These are phyloP conservation scores for Eulemur rubriventer DNA, from an alignment of 2,797 vertebrate genomes.

Conservation along the genomic window DNA sequence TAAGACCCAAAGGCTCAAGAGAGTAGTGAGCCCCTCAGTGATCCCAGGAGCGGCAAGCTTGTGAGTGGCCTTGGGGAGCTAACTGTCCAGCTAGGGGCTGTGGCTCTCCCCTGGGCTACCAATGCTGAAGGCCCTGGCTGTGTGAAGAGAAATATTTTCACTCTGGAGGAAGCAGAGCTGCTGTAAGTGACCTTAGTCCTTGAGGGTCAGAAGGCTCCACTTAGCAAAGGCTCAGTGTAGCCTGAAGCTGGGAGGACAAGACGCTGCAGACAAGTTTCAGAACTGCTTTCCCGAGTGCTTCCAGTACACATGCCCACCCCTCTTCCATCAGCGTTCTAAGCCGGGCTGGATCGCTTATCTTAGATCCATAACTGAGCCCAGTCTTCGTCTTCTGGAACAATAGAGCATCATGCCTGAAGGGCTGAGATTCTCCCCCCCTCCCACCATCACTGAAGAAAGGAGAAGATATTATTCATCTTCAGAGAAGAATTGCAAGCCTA, in stretches of 20 bases:
- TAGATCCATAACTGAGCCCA: neutral
- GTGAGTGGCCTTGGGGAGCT: neutral
- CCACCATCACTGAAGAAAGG: neutral
- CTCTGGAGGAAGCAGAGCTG: neutral
- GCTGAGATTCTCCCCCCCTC: neutral
- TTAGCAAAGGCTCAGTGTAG: neutral
- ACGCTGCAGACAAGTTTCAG: neutral
- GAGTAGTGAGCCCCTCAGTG: neutral
- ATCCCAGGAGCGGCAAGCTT: neutral
- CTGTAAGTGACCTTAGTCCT: neutral
- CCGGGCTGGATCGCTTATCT: neutral
- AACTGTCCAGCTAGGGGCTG: neutral
- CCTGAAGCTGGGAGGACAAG: neutral
- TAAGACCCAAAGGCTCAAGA: neutral
- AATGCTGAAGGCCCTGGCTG: neutral
- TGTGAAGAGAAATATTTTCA: neutral
- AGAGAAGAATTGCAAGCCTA: slow-evolving; percentile 4
- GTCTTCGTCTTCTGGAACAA: neutral
- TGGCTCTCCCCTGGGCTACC: neutral
- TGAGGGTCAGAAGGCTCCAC: neutral
- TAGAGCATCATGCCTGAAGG: neutral
- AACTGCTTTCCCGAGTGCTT: neutral
- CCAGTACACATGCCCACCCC: neutral
- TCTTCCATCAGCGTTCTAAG: neutral
- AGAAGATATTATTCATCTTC: neutral